These are phyloP conservation scores for Cantharis lateralis DNA, from an alignment of 2,888 invertebrate species.

Conservation along the genomic window DNA sequence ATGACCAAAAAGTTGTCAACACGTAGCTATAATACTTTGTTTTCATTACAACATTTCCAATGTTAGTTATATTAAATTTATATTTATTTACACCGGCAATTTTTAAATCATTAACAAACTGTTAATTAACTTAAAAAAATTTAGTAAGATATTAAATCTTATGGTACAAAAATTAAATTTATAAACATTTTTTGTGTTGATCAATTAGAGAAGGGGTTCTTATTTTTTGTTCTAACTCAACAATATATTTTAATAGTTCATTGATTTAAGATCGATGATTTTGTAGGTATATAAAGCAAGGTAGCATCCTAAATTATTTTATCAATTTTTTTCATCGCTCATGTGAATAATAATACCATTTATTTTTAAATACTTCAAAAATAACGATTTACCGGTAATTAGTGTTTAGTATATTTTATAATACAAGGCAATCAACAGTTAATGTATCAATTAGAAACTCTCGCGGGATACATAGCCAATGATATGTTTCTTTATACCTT, in stretches of 20 bases:
- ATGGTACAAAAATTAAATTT: not conserved
- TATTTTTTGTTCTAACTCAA: not conserved
- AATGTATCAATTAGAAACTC: not conserved
- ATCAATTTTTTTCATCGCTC: not conserved
- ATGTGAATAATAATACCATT: not conserved
- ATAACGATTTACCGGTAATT: not conserved
- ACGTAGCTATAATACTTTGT: not conserved
- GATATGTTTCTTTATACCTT: not conserved
- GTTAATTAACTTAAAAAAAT: not conserved
- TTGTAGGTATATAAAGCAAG: not conserved
- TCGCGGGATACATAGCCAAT: not conserved
- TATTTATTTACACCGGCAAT: not conserved
- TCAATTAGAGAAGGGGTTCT: not conserved
- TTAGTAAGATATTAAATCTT: not conserved
- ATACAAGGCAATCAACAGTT: not conserved
- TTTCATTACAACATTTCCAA: not conserved
- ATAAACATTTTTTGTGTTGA: not conserved
- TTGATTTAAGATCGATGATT: not conserved
- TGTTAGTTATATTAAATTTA: not conserved
- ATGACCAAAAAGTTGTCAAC: constrained; percentile 1
- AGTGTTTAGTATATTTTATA: not conserved
- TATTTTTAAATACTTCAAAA: not conserved
- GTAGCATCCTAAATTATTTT: not conserved
- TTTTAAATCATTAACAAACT: not conserved
- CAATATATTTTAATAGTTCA: not conserved